Evolutionary conservation across 1,140 invertebrate species (phyloP), one percentile per base, ranked within the genome.

Genomic region (Ridgeia piscesae): DNA sequence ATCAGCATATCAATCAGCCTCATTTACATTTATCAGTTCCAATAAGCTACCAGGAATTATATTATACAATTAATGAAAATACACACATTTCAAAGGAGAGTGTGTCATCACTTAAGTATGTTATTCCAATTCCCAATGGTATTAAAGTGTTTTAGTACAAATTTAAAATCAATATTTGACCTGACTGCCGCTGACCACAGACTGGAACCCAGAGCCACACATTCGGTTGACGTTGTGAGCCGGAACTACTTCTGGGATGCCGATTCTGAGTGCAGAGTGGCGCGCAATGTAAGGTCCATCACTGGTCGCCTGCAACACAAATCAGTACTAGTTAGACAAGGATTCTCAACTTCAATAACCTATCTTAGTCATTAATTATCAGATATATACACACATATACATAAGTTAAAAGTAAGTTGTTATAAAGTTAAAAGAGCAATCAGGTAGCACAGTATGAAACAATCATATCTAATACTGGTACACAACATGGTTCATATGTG

Each of bases 161-260:
- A 9, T 21, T 21, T 31, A 21, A 77, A 21, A 9, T 4, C 11
- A 27, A 93, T 50, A 34, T 93, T 93, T 94, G 96, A 98, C 98
- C 96, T 99, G 98, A 93, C 98, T 97, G 93, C 97, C 98, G 96
- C 97, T 98, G 0, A 99, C 97, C 93, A 99, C 97, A 1, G 99
- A 97, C 95, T 99, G 99, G 96, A 99, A 99, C 8, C 99, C 99
- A 91, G 98, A 99, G 33, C 99, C 99, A 96, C 99, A 97, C 14
- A 97, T 94, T 93, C 98, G 96, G 96, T 99, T 99, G 4, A 99
- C 97, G 50, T 97, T 97, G 0, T 98, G 96, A 2, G 98, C 98
- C 88, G 98, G 98, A 92, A 96, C 97, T 35, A 98, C 97, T 91
- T 97, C 95, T 31, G 98, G 98, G 91, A 99, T 97, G 88, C 98